Evolutionary conservation across 2,113 vertebrate species (phyloP).

Genomic region (Oncorhynchus gorbuscha): DNA sequence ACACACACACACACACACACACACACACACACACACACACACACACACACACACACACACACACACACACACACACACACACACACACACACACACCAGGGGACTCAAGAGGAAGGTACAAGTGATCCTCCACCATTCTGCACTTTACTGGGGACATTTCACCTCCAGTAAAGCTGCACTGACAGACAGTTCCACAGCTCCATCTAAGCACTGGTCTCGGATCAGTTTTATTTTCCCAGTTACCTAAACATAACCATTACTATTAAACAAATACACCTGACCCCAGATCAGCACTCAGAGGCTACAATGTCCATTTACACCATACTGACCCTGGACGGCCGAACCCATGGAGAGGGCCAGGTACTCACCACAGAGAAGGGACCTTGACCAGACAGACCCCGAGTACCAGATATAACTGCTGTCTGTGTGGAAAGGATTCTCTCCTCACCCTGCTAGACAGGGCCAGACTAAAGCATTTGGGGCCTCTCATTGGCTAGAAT

Average conservation of each 20-base stretch:
- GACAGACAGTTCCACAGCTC: neutral
- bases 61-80: neutral
- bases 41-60: neutral
- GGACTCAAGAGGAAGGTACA: constrained; percentile 36
- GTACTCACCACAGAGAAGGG: constrained; percentile 34
- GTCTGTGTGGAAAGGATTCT: constrained; percentile 30
- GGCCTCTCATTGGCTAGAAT: too few species aligned
- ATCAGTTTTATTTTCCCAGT: neutral
- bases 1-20: neutral
- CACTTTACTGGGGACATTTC: neutral
- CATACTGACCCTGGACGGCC: constrained; percentile 31
- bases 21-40: neutral
- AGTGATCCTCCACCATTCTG: constrained; percentile 12
- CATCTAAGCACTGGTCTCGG: neutral
- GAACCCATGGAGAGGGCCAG: constrained; percentile 28
- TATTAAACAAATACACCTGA: constrained; percentile 53
- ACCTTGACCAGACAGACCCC: constrained; percentile 43
- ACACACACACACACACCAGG: too few species aligned
- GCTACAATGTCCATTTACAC: constrained; percentile 48
- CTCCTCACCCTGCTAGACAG: constrained; percentile 19
- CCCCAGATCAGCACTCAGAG: constrained; percentile 45
- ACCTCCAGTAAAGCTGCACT: neutral
- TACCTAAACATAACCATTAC: constrained; percentile 23
- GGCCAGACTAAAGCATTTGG: too few species aligned
- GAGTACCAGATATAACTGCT: neutral